Percentiles rank a stretch among this genome's conserved stretches.
These are phyloP conservation scores for Oscheius sp. DNA, from an alignment of 2,888 invertebrate species.

Conservation along the genomic window DNA sequence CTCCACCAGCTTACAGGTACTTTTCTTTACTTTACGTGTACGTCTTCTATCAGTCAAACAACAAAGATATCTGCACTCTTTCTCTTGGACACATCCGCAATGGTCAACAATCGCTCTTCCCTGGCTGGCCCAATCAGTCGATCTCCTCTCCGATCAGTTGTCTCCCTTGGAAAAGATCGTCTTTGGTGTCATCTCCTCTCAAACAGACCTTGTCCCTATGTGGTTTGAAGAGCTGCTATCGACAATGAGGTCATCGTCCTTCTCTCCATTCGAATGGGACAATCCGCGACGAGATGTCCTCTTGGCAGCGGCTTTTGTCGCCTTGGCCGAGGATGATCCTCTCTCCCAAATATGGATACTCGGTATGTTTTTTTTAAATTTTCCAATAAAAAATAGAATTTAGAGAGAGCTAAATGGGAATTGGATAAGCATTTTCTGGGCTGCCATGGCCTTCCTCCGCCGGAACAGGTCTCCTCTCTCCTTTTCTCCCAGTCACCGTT, in stretches of 20 bases:
- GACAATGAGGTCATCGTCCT: not conserved
- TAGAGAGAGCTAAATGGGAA: constrained; percentile 31
- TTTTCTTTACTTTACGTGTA: no score
- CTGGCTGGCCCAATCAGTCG: not conserved
- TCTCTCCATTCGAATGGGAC: constrained; percentile 7
- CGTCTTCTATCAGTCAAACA: no score
- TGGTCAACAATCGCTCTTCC: not conserved
- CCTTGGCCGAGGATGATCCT: constrained; percentile 25
- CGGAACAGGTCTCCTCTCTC: constrained; percentile 2
- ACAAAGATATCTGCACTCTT: not conserved
- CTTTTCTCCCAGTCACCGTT: not conserved
- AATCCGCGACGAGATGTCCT: not conserved
- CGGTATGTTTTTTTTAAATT: not conserved
- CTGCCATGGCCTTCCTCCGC: not conserved
- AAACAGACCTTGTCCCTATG: constrained; percentile 28
- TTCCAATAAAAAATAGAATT: not conserved
- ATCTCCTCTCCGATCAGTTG: not conserved
- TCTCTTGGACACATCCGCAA: constrained; percentile 16
- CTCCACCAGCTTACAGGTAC: constrained; percentile 7
- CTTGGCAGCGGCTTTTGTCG: constrained; percentile 19
- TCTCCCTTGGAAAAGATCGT: constrained; percentile 27
- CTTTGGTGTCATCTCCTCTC: not conserved
- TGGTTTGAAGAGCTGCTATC: constrained; percentile 23
- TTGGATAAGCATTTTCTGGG: constrained; percentile 10
- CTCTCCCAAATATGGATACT: constrained; percentile 20